Conservation (phyloP, 2,797 vertebrate species). For the Poeciliopsis turneri region DNA sequence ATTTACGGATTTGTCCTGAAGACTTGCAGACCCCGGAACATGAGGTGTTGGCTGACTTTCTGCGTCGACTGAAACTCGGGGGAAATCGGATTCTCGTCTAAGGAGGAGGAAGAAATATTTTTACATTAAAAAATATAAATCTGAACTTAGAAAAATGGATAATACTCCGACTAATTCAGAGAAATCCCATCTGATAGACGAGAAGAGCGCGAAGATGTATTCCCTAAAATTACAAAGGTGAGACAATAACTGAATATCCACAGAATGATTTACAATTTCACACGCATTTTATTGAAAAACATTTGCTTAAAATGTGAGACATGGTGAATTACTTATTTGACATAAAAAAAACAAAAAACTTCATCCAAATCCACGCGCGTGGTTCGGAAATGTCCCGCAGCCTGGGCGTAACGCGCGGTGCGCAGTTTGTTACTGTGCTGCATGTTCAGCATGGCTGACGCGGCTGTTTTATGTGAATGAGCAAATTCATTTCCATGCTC, state of each 20-base stretch:
- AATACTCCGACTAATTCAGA: constrained; percentile 75
- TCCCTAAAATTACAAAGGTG: constrained; percentile 80
- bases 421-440: constrained; percentile 49
- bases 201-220: constrained; percentile 80
- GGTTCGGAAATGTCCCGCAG: no score
- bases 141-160: constrained; percentile 74
- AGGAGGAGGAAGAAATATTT: background rate
- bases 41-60: constrained; percentile 48
- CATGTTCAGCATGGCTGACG: constrained; percentile 39
- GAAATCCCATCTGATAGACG: constrained; percentile 83
- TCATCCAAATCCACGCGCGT: background rate
- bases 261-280: background rate
- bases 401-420: background rate
- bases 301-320: background rate
- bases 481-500: constrained; percentile 81
- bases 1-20: constrained; percentile 30
- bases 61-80: constrained; percentile 47
- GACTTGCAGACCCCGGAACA: constrained; percentile 17
- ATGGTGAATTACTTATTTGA: background rate
- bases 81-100: constrained; percentile 12
- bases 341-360: background rate
- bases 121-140: background rate
- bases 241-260: constrained; percentile 6
- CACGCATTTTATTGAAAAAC: background rate
- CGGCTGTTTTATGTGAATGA: constrained; percentile 72